A percentile compares a stretch with the other conserved stretches of the same genome.
Conservation (phyloP, 2,888 invertebrate species). For the Hirtodrosophila confusa region DNA sequence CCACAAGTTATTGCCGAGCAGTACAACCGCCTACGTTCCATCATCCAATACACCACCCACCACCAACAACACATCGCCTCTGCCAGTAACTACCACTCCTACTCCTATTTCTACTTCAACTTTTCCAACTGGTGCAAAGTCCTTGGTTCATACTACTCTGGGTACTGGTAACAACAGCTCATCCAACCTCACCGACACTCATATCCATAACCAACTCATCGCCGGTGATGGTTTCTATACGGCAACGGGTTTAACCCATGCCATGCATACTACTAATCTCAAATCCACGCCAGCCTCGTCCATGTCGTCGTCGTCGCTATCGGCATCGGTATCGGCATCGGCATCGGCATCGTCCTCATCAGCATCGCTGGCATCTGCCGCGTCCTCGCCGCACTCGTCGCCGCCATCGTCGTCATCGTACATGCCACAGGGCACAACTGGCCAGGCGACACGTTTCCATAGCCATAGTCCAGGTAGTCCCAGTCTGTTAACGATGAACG, state of each 20-base stretch:
- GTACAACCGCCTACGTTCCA: conserved; percentile 44
- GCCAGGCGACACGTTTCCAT: conserved; percentile 64
- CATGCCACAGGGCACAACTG: conserved; percentile 38
- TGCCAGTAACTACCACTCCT: conserved; percentile 82
- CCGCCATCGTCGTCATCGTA: conserved; percentile 45
- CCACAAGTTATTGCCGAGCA: conserved; percentile 33
- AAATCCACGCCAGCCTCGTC: conserved; percentile 61
- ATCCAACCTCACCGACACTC: conserved; percentile 54
- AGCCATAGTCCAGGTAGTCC: conserved; percentile 72
- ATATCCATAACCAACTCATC: conserved; percentile 50
- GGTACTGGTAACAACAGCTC: conserved; percentile 50
- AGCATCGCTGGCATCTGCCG: conserved; percentile 48
- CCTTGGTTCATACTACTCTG: conserved; percentile 57
- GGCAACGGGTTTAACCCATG: conserved; percentile 67
- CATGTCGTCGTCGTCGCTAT: conserved; percentile 53
- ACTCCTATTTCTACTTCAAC: conserved; percentile 76
- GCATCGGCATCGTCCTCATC: conserved; percentile 55
- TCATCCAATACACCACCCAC: conserved; percentile 62
- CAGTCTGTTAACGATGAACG: conserved; percentile 79
- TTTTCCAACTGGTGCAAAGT: conserved; percentile 67
- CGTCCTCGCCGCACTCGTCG: conserved; percentile 47
- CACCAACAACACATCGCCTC: conserved; percentile 67
- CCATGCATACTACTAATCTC: conserved; percentile 64
- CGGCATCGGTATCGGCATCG: conserved; percentile 35
- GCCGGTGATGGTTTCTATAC: conserved; percentile 67